Conservation (phyloP, 2,797 vertebrate genomes). For the Cyprinella venusta region DNA sequence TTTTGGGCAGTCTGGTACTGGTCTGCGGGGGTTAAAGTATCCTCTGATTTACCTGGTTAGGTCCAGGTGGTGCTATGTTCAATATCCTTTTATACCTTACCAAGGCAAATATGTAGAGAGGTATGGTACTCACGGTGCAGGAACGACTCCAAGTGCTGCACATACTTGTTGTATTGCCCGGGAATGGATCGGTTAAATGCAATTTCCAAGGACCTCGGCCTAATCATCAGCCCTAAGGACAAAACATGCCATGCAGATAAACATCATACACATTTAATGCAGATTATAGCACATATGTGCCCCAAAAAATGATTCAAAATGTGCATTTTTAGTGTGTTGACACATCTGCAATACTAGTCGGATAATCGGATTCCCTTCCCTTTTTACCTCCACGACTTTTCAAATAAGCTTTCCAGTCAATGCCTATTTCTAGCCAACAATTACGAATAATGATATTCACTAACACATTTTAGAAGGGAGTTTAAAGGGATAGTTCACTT, state of each 20-base stretch:
- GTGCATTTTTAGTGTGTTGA: background rate
- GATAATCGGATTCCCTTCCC: background rate
- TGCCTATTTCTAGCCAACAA: background rate
- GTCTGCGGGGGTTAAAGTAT: background rate
- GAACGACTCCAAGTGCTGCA: conserved; percentile 79
- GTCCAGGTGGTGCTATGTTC: background rate
- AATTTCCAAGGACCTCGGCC: conserved; percentile 86
- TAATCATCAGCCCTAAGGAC: conserved; percentile 87
- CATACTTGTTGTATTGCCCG: conserved; percentile 74
- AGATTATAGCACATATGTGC: background rate
- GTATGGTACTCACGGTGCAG: conserved; percentile 80
- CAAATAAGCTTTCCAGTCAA: background rate
- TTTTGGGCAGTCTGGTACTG: too few relatives aligned
- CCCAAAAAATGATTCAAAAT: background rate
- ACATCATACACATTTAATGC: background rate
- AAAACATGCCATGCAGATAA: conserved; percentile 50
- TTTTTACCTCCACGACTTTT: background rate
- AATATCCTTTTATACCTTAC: background rate
- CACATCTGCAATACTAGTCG: background rate
- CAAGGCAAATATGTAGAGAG: background rate
- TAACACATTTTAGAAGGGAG: background rate
- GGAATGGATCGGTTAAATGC: conserved; percentile 76
- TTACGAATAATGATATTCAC: background rate
- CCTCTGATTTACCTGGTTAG: background rate
- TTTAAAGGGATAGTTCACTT: too few relatives aligned